These are phyloP conservation scores for Hemiprocne comata DNA, from an alignment of 2,113 vertebrate genomes.

Conservation along the genomic window DNA sequence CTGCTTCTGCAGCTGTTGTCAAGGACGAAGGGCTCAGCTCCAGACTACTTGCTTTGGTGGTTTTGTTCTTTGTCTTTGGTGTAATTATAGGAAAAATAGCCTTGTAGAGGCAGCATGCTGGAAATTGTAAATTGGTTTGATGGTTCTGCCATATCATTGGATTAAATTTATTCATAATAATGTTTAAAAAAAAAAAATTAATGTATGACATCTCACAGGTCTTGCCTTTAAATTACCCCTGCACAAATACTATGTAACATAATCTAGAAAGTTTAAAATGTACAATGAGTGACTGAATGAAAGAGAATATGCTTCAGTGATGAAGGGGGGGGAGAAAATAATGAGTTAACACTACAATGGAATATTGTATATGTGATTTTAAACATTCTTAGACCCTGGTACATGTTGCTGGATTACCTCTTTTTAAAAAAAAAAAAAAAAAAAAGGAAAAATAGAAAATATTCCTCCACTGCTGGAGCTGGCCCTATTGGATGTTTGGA, in stretches of 20 bases:
- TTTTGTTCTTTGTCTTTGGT: slow-evolving; percentile 94
- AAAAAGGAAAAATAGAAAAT: slow-evolving; percentile 18
- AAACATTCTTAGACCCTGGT: slow-evolving; percentile 74
- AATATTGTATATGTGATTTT: slow-evolving; percentile 73
- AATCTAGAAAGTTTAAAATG: slow-evolving; percentile 78
- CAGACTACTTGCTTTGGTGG: slow-evolving; percentile 87
- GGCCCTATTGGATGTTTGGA: slow-evolving; percentile 54
- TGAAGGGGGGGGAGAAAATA: slow-evolving; percentile 50
- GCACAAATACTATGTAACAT: slow-evolving; percentile 79
- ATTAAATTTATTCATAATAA: slow-evolving; percentile 89
- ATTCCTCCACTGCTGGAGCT: slow-evolving; percentile 62
- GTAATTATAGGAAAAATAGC: slow-evolving; percentile 95
- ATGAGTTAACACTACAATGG: slow-evolving; percentile 67
- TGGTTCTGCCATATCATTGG: slow-evolving; percentile 84
- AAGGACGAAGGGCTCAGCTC: slow-evolving; percentile 90
- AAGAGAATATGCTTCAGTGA: slow-evolving; percentile 63
- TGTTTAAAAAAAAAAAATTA: slow-evolving; percentile 80
- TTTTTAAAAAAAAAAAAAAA: slow-evolving; percentile 46
- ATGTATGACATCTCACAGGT: slow-evolving; percentile 89
- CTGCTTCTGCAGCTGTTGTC: slow-evolving; percentile 73
- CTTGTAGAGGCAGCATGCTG: slow-evolving; percentile 91
- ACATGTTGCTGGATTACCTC: slow-evolving; percentile 70
- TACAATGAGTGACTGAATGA: slow-evolving; percentile 54
- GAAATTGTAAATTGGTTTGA: slow-evolving; percentile 78
- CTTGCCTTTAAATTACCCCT: slow-evolving; percentile 89